Conservation (phyloP, 2,113 vertebrate species). For the Chroicocephalus ridibundus region DNA sequence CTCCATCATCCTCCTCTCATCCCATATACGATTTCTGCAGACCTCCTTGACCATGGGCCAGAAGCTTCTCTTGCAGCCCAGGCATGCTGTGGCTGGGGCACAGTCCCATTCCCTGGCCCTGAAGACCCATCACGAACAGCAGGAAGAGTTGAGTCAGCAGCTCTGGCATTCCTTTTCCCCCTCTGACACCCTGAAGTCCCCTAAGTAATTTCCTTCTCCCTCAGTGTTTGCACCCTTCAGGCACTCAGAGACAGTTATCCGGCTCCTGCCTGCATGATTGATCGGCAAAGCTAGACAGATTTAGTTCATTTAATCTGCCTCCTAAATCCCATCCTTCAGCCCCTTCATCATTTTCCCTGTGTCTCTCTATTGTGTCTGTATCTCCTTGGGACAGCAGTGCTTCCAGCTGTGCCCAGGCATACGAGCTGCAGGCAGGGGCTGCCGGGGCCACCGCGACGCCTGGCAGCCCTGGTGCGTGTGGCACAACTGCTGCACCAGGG, state of each 20-base stretch:
- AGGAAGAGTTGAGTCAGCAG: not conserved
- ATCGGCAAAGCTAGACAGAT: constrained; percentile 38
- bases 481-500: not conserved
- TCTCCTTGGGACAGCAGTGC: not conserved
- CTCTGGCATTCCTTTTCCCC: not conserved
- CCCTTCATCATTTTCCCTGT: not conserved
- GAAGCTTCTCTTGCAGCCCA: not conserved
- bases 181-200: not conserved
- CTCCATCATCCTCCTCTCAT: not conserved
- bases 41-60: not conserved
- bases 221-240: not conserved
- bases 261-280: constrained; percentile 4
- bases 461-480: not conserved
- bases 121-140: fast-evolving
- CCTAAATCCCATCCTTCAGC: constrained; percentile 34
- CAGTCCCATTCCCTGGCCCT: not conserved
- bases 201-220: not conserved
- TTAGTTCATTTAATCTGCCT: constrained; percentile 46
- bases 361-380: not conserved
- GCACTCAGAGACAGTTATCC: not conserved
- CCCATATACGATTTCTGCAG: not conserved
- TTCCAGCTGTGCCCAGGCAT: not conserved
- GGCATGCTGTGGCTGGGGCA: fast-evolving
- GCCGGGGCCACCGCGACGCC: fast-evolving
- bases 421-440: not conserved